Evolutionary conservation across 2,888 invertebrate genomes (phyloP).

Genomic region (Muscina levida): DNA sequence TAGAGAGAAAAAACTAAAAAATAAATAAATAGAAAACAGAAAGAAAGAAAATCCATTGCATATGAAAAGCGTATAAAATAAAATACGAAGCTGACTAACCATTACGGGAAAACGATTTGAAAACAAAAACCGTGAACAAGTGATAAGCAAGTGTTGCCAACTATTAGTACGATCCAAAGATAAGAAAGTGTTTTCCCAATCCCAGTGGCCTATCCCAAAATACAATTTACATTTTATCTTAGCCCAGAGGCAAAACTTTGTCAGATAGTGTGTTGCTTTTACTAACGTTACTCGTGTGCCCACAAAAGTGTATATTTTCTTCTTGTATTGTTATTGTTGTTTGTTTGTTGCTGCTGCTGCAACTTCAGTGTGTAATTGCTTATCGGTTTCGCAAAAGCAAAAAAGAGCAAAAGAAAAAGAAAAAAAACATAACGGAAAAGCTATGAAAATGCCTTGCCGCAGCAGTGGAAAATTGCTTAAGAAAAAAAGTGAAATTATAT

Average conservation of each 20-base stretch:
- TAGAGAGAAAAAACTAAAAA: no score
- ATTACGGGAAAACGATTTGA: not conserved
- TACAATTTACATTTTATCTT: not conserved
- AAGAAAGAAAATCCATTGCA: not conserved
- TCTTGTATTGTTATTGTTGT: not conserved
- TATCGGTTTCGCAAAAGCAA: not conserved
- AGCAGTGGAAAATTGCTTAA: conserved; percentile 57
- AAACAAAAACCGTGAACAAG: not conserved
- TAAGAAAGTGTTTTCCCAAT: no score
- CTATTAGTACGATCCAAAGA: not conserved
- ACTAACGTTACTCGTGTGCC: no score
- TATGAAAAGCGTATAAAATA: conserved; percentile 7
- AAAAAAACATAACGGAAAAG: conserved; percentile 34
- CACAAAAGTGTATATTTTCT: not conserved
- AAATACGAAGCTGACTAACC: conserved; percentile 1
- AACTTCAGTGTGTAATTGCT: conserved; percentile 19
- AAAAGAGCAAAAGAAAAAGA: not conserved
- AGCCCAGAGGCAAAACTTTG: conserved; percentile 12
- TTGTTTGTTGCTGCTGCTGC: conserved; percentile 14
- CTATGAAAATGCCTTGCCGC: conserved; percentile 1
- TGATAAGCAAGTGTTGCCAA: conserved; percentile 13
- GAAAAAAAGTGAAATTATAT: conserved; percentile 70
- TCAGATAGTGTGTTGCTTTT: not conserved
- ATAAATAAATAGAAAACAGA: not conserved
- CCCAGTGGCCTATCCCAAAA: not conserved